Base-by-base conservation (phyloP, 2,888 invertebrate species). In the Stomorhina lunata region DNA sequence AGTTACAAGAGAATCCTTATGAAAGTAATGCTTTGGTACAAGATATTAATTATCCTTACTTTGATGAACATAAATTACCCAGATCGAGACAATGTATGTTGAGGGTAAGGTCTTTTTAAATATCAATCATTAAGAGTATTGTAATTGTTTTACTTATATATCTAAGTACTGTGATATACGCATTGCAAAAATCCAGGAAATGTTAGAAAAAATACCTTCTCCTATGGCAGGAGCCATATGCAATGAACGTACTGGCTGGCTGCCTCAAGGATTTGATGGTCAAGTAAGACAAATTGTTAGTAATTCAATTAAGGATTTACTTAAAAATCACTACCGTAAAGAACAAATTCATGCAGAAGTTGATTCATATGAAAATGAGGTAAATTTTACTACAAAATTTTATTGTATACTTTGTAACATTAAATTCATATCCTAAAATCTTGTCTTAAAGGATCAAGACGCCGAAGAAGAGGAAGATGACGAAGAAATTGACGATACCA, bases 61-160 rank as follows among this genome's bases (percentile, higher is more conserved):
- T 95, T 86, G 92, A 94, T 6, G 95, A 96, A 1, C 95, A 95
- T 10, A 92, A 93, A 84, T 91, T 96, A 63, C 98, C 98, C 0
- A 93, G 96, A 4, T 96, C 95, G 61, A 92, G 96, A 43, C 98
- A 98, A 91, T 96, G 97, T 92, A 96, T 96, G 91, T 96, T 97
- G 90, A 97, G 97, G 93, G 95, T 96, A 90, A 84, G 48, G 5
- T 63, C 45, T 55, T 4, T 22, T 12, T 22, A 17, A 40, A 71
- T 34, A 50, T 10, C 37, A 45, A 45, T 48, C 22, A 27, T 61
- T n/a, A 12, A 57, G 10, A 10, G 4, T 20, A 40, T 12, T 29
- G 34, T 48, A 5, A 34, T 20, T n/a, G 29, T 5, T 57, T 66
- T 32, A 37, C 6, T 50, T 55, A 72, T 73, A 77, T 85, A 88